Conservation (phyloP, 2,113 vertebrate genomes). For the Danionella cerebrum region DNA sequence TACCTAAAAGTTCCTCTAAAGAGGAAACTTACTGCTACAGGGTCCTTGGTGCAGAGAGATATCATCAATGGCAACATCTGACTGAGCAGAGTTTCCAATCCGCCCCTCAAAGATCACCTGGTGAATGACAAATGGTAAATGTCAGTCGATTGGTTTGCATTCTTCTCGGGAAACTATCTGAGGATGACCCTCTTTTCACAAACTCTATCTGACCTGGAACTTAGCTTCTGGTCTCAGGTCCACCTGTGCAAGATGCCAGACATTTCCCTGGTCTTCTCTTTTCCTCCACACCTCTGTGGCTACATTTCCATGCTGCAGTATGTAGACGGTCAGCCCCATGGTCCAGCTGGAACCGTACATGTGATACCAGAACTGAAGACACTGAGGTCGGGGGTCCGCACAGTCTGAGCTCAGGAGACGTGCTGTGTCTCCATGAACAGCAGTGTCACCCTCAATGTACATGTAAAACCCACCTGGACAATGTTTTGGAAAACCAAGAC, state of each 20-base stretch:
- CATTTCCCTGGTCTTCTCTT: constrained; percentile 56
- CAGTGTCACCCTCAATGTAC: constrained; percentile 60
- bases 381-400: constrained; percentile 54
- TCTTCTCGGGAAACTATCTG: neutral
- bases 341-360: constrained; percentile 60
- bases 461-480: constrained; percentile 64
- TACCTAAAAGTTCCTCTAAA: too few species aligned
- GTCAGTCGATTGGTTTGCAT: too few species aligned
- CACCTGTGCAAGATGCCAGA: constrained; percentile 59
- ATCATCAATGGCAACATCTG: constrained; percentile 71
- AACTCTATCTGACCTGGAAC: constrained; percentile 35
- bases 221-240: constrained; percentile 44
- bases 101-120: constrained; percentile 49
- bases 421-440: constrained; percentile 48
- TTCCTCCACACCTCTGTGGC: constrained; percentile 33
- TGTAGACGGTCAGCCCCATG: constrained; percentile 65
- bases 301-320: constrained; percentile 39
- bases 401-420: constrained; percentile 63
- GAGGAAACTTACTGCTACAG: constrained; percentile 58
- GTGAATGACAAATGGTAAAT: too few species aligned
- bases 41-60: constrained; percentile 52
- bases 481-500: neutral
- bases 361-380: constrained; percentile 80
- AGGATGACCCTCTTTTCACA: neutral
- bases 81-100: constrained; percentile 56